phyloP scores from a whole-genome alignment of 2,797 vertebrate genomes.

The Platalea minor region DNA sequence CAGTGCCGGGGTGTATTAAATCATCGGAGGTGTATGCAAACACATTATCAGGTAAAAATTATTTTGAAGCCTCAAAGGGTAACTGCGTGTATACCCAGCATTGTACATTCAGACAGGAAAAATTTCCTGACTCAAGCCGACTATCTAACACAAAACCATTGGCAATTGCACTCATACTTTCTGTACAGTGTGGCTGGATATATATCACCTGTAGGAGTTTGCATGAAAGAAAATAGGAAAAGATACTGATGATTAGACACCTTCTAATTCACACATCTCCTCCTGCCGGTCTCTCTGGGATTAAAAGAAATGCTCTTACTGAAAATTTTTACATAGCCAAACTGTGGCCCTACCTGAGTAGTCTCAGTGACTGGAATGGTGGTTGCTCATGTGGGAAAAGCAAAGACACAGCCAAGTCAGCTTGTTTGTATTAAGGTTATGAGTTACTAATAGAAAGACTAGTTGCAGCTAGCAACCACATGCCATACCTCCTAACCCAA shows the following conservation, averaged over 20 bases:
- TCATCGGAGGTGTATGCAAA: neutral
- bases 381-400: neutral
- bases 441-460: constrained; percentile 20
- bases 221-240: neutral
- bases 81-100: neutral
- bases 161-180: neutral
- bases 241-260: neutral
- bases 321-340: neutral
- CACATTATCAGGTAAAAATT: neutral
- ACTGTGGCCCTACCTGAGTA: neutral
- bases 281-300: neutral
- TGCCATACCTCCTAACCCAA: neutral
- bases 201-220: neutral
- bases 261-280: neutral
- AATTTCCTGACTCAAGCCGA: neutral
- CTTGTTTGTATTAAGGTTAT: constrained; percentile 6
- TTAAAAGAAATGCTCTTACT: neutral
- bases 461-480: neutral
- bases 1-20: neutral
- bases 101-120: neutral
- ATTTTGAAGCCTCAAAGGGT: neutral
- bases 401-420: neutral
- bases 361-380: neutral
- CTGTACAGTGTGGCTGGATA: neutral
- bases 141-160: neutral